Percentiles rank a stretch among this genome's conserved stretches.
Conservation (phyloP, 1,140 invertebrate genomes). For the Zaprionus davidi region DNA sequence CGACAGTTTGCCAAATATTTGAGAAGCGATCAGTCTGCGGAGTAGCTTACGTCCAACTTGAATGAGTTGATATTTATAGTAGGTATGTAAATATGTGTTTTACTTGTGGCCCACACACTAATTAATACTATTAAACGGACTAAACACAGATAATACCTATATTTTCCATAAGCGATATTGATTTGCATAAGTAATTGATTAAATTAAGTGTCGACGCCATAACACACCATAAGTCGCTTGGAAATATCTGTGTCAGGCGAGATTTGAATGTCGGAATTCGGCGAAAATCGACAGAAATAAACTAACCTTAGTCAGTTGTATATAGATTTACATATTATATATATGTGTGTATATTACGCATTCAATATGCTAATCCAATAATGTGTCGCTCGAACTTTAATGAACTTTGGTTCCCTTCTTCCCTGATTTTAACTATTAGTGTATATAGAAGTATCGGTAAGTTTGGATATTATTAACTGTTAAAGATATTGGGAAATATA, state of each 20-base stretch:
- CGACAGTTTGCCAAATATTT: constrained; percentile 22
- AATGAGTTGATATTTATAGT: not conserved
- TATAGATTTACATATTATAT: not conserved
- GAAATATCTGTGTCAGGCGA: constrained; percentile 50
- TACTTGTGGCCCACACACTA: constrained; percentile 12
- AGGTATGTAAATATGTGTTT: constrained; percentile 30
- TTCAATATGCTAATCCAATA: constrained; percentile 8
- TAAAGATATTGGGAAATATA: too few relatives aligned
- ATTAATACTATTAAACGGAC: constrained; percentile 16
- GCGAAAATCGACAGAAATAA: constrained; percentile 5
- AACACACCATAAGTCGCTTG: constrained; percentile 39
- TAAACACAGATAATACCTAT: not conserved
- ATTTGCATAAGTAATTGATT: constrained; percentile 35
- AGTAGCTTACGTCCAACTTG: constrained; percentile 16
- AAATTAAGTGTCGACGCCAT: not conserved
- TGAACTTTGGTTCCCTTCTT: not conserved
- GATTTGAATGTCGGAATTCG: constrained; percentile 58
- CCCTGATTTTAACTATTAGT: not conserved
- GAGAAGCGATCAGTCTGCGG: constrained; percentile 24
- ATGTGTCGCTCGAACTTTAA: not conserved
- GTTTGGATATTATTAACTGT: not conserved
- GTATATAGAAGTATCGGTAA: not conserved
- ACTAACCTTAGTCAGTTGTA: constrained; percentile 23
- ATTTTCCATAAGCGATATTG: not conserved
- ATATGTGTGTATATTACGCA: not conserved